These are phyloP conservation scores for Drosophila teissieri DNA, from an alignment of 1,140 invertebrate genomes.

Conservation along the genomic window DNA sequence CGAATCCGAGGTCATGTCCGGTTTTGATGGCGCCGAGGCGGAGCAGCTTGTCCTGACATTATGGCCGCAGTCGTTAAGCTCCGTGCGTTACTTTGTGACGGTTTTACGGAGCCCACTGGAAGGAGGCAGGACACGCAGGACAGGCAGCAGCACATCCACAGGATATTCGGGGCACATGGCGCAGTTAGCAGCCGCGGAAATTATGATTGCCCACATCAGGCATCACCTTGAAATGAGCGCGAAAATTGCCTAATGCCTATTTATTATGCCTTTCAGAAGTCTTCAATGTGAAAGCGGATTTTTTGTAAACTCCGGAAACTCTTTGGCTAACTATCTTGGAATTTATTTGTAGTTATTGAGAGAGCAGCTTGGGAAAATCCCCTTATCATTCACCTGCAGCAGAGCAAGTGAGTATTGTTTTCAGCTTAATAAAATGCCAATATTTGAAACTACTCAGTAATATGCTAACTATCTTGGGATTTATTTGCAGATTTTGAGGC, in stretches of 20 bases:
- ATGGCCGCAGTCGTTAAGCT: slow-evolving; percentile 41
- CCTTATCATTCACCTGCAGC: too few relatives aligned
- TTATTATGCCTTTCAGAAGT: too few relatives aligned
- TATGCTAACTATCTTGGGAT: too few relatives aligned
- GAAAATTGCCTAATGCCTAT: too few relatives aligned
- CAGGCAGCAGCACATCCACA: background rate
- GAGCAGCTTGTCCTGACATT: slow-evolving; percentile 26
- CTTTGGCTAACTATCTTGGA: too few relatives aligned
- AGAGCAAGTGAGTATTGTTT: too few relatives aligned
- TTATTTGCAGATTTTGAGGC: too few relatives aligned
- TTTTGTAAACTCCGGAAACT: too few relatives aligned
- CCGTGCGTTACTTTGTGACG: slow-evolving; percentile 40
- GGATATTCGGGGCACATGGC: background rate
- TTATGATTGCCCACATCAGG: background rate
- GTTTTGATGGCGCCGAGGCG: slow-evolving; percentile 17
- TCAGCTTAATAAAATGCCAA: too few relatives aligned
- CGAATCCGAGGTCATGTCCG: slow-evolving; percentile 1
- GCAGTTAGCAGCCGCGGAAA: slow-evolving; percentile 1
- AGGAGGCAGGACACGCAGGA: background rate
- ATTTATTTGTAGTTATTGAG: too few relatives aligned
- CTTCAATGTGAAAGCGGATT: background rate
- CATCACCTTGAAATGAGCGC: background rate
- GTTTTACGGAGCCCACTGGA: slow-evolving; percentile 16
- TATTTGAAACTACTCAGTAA: too few relatives aligned
- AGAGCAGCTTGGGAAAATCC: too few relatives aligned